phyloP scores from a whole-genome alignment of 2,888 invertebrate genomes.

The Congeria kusceri region DNA sequence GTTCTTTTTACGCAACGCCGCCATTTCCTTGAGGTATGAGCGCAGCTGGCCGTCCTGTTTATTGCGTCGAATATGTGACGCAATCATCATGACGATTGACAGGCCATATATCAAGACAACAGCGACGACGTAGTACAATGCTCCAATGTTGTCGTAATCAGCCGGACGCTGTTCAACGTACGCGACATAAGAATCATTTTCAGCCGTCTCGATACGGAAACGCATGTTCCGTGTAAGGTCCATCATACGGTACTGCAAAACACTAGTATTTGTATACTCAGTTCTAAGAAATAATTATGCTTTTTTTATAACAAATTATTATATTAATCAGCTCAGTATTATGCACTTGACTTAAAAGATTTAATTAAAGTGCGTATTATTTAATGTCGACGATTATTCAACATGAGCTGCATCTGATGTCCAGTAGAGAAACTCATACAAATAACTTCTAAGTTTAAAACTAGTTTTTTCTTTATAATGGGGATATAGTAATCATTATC shows the following conservation, averaged over 20 bases:
- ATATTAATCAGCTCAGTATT: too few relatives aligned
- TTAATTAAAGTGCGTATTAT: too few relatives aligned
- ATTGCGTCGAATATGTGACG: slow-evolving; percentile 84
- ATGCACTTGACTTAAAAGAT: too few relatives aligned
- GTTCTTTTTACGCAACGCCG: slow-evolving; percentile 78
- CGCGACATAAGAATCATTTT: slow-evolving; percentile 72
- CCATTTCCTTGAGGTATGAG: slow-evolving; percentile 83
- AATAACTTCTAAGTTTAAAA: too few relatives aligned
- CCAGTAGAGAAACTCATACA: too few relatives aligned
- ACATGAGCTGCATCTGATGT: too few relatives aligned
- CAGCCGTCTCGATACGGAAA: slow-evolving; percentile 70
- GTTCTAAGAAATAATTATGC: too few relatives aligned
- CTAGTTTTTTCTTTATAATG: too few relatives aligned
- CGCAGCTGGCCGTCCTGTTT: slow-evolving; percentile 83
- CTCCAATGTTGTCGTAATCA: slow-evolving; percentile 81
- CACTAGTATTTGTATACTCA: too few relatives aligned
- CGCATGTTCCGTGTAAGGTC: slow-evolving; percentile 71
- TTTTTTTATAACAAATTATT: too few relatives aligned
- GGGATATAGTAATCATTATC: too few relatives aligned
- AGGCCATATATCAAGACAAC: slow-evolving; percentile 84
- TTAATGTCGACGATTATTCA: too few relatives aligned
- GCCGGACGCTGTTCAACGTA: slow-evolving; percentile 71
- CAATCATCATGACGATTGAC: slow-evolving; percentile 85
- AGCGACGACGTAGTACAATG: slow-evolving; percentile 84
- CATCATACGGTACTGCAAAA: slow-evolving; percentile 66